phyloP scores from a whole-genome alignment of 2,797 vertebrate species.

The Monodelphis domestica region DNA sequence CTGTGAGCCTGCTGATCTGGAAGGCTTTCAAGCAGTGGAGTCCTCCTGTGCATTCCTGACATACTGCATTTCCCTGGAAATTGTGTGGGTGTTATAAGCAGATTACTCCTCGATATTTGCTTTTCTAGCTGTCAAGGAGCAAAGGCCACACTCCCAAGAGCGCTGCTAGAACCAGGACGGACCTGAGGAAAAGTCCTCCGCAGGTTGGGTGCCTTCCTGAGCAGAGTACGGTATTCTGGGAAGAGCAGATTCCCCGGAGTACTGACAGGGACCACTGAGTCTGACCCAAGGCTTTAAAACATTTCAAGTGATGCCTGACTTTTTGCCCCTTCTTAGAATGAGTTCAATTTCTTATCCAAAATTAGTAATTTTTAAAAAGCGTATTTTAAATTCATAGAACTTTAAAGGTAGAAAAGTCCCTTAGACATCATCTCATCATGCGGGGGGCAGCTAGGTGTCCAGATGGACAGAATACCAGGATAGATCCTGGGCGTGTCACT shows the following conservation, averaged over 20 bases:
- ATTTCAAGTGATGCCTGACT: not conserved
- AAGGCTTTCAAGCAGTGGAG: not conserved
- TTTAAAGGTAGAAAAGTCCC: not conserved
- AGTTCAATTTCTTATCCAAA: not conserved
- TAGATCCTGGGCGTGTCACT: too few species aligned
- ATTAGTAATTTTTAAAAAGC: not conserved
- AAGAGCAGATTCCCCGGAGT: not conserved
- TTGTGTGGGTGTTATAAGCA: not conserved
- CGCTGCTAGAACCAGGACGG: not conserved
- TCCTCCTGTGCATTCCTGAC: not conserved
- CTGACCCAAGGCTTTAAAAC: not conserved
- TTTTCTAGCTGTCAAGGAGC: not conserved
- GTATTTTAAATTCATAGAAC: not conserved
- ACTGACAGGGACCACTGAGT: not conserved
- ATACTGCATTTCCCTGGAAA: not conserved
- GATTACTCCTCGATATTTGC: not conserved
- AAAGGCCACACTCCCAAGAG: not conserved
- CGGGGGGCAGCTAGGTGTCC: too few species aligned
- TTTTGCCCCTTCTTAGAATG: not conserved
- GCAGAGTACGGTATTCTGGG: not conserved
- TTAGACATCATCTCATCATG: not conserved
- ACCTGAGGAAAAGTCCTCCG: not conserved
- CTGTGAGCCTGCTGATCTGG: not conserved
- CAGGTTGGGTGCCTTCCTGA: not conserved
- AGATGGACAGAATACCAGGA: too few species aligned